Conservation (phyloP, 92 coral and sea anemone genomes). For the Montipora capitata region DNA sequence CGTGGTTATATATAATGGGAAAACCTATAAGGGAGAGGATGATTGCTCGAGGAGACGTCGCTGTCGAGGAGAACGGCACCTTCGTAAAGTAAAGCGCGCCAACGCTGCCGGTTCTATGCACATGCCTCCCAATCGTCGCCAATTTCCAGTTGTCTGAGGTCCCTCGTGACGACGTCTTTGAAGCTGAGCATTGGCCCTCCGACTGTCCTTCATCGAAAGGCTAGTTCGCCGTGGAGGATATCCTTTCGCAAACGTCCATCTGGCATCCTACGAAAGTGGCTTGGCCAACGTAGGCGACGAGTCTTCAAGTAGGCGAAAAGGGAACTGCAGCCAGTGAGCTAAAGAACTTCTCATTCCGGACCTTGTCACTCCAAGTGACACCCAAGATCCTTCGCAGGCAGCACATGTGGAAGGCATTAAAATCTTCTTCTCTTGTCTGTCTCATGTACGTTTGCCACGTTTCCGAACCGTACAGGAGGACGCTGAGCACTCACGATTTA, state of each 20-base stretch:
- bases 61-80: too few species aligned
- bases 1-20: too few species aligned
- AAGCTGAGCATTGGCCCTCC: background rate
- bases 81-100: too few species aligned
- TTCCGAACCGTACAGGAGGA: slow-evolving; percentile 24
- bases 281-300: slow-evolving; percentile 65
- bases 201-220: slow-evolving; percentile 22
- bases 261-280: slow-evolving; percentile 52
- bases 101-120: too few species aligned
- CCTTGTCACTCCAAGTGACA: slow-evolving; percentile 53
- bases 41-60: too few species aligned
- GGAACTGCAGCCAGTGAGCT: slow-evolving; percentile 25
- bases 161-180: background rate
- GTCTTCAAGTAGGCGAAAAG: slow-evolving; percentile 46
- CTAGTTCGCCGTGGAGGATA: slow-evolving; percentile 28
- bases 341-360: slow-evolving; percentile 49
- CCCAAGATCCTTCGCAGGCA: slow-evolving; percentile 36
- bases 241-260: slow-evolving; percentile 61
- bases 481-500: slow-evolving; percentile 25
- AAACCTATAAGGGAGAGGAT: too few species aligned
- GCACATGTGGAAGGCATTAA: slow-evolving; percentile 43
- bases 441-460: slow-evolving; percentile 31
- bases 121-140: too few species aligned
- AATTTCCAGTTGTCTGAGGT: background rate
- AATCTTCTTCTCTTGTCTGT: slow-evolving; percentile 45